phyloP scores from a whole-genome alignment of 2,888 invertebrate species.

The Diaperis boleti region DNA sequence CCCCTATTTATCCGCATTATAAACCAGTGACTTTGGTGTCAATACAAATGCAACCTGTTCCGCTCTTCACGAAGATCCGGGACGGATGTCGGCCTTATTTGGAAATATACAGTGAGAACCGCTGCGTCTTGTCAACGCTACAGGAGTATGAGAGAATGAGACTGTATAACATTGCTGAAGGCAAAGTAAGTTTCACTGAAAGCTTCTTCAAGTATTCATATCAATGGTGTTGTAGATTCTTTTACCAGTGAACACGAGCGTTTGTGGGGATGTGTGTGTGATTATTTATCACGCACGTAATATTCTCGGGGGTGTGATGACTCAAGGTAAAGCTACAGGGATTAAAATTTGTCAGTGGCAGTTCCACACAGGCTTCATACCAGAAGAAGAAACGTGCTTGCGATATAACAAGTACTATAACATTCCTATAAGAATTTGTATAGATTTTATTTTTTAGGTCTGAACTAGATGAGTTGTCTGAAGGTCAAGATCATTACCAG shows the following conservation, averaged over 20 bases:
- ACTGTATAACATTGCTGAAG: constrained; percentile 77
- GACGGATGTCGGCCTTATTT: constrained; percentile 95
- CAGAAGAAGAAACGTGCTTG: constrained; percentile 79
- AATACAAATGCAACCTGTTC: constrained; percentile 88
- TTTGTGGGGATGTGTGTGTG: constrained; percentile 88
- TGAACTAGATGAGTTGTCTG: constrained; percentile 86
- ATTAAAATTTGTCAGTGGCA: constrained; percentile 90
- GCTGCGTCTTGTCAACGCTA: constrained; percentile 82
- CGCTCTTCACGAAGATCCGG: constrained; percentile 91
- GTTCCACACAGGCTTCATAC: constrained; percentile 90
- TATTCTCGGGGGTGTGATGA: constrained; percentile 79
- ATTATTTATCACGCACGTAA: constrained; percentile 88
- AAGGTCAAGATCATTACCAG: constrained; percentile 73
- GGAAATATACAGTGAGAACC: constrained; percentile 91
- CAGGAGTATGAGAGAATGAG: constrained; percentile 93
- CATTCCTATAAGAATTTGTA: not conserved
- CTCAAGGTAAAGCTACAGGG: constrained; percentile 78
- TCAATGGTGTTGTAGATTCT: constrained; percentile 58
- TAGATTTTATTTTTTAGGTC: constrained; percentile 71
- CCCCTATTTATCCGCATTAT: constrained; percentile 83
- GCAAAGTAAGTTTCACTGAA: constrained; percentile 70
- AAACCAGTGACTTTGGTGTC: constrained; percentile 85
- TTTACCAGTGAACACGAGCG: constrained; percentile 81
- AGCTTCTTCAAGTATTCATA: constrained; percentile 6
- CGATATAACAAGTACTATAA: constrained; percentile 64